Evolutionary conservation across 1,140 invertebrate genomes (phyloP).

Genomic region (Drosophila ambigua): DNA sequence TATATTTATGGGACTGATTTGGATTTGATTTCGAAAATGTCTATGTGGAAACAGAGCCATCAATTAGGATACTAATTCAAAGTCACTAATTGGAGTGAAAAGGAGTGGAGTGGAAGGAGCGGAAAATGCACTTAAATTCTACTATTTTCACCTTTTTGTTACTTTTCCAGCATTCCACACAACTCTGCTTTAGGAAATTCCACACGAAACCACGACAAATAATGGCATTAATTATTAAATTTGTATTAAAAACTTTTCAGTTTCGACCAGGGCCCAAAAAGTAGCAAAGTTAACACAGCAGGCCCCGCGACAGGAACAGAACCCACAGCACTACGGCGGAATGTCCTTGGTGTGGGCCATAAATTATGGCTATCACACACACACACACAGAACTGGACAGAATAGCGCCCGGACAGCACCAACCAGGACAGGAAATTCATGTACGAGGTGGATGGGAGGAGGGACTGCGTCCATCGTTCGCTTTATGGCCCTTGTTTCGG

Average conservation of each 20-base stretch:
- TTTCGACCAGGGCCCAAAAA: slow-evolving; percentile 23
- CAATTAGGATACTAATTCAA: too few species aligned
- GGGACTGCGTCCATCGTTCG: slow-evolving; percentile 47
- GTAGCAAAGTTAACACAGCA: slow-evolving; percentile 47
- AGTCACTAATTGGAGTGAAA: too few species aligned
- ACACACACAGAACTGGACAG: slow-evolving; percentile 2
- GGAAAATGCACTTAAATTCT: too few species aligned
- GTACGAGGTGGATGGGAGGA: slow-evolving; percentile 21
- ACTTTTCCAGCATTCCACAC: not conserved
- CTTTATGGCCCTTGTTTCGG: slow-evolving; percentile 68
- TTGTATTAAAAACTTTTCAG: slow-evolving; percentile 65
- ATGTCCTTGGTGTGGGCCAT: slow-evolving; percentile 69
- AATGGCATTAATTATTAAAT: slow-evolving; percentile 69
- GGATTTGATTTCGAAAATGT: not conserved
- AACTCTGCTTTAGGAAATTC: not conserved
- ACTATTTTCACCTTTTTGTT: not conserved
- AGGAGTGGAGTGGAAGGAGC: too few species aligned
- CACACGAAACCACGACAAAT: slow-evolving; percentile 30
- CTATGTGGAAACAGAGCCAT: too few species aligned
- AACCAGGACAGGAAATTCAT: slow-evolving; percentile 27
- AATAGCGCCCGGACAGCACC: not conserved
- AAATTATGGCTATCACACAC: slow-evolving; percentile 59
- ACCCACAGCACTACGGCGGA: slow-evolving; percentile 33
- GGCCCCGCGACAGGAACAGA: slow-evolving; percentile 6
- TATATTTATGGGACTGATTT: slow-evolving; percentile 14